Percentiles rank a stretch among this genome's conserved stretches.
Evolutionary conservation across 2,888 invertebrate genomes (phyloP).

Genomic region (Hoplodrina ambigua): DNA sequence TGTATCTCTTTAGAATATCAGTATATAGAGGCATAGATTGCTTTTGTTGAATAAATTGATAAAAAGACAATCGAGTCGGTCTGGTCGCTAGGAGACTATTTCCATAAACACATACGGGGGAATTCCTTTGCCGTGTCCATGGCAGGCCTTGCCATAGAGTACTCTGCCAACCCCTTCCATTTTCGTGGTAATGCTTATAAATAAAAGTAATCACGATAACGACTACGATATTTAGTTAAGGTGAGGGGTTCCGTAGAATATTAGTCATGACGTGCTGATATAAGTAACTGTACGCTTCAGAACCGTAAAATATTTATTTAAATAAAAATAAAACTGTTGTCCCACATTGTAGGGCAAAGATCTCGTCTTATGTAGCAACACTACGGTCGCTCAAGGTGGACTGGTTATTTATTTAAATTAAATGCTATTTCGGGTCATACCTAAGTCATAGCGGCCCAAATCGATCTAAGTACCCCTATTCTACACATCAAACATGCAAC

Average conservation of each 20-base stretch:
- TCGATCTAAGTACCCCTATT: too few relatives aligned
- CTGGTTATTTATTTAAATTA: not conserved
- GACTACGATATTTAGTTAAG: conserved; percentile 6
- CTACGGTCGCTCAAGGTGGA: too few relatives aligned
- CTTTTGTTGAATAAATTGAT: conserved; percentile 23
- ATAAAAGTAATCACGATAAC: conserved; percentile 30
- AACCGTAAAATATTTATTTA: not conserved
- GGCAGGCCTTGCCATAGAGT: conserved; percentile 14
- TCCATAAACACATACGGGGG: conserved; percentile 61
- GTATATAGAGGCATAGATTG: not conserved
- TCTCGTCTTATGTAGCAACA: not conserved
- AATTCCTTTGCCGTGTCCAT: conserved; percentile 50
- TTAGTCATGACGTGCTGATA: conserved; percentile 24
- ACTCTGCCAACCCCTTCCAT: conserved; percentile 39
- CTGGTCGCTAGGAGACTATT: conserved; percentile 61
- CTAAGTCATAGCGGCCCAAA: too few relatives aligned
- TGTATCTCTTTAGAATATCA: too few relatives aligned
- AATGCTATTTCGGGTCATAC: too few relatives aligned
- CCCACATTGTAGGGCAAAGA: not conserved
- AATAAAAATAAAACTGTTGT: too few relatives aligned
- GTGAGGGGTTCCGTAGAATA: conserved; percentile 6
- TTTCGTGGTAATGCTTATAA: conserved; percentile 49
- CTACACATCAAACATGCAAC: conserved; percentile 35
- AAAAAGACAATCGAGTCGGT: conserved; percentile 35
- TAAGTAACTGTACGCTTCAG: not conserved